phyloP scores from a whole-genome alignment of 2,113 vertebrate genomes.

The Terrapene triunguis region DNA sequence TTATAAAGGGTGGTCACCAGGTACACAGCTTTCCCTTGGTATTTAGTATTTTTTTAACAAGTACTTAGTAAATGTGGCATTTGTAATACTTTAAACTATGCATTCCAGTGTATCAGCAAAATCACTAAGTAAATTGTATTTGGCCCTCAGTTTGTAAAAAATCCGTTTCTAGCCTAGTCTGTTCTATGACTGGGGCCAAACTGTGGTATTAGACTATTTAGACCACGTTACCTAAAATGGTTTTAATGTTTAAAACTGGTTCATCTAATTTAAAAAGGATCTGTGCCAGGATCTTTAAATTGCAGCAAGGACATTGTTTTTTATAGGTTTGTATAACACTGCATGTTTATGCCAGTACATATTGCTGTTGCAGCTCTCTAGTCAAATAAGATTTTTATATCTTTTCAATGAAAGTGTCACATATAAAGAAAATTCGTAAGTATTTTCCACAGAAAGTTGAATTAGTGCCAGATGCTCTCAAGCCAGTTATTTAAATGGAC shows the following conservation, averaged over 20 bases:
- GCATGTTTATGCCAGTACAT: background rate
- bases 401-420: background rate
- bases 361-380: background rate
- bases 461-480: background rate
- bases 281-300: background rate
- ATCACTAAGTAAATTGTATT: background rate
- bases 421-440: background rate
- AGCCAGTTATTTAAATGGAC: background rate
- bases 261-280: background rate
- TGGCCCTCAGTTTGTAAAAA: background rate
- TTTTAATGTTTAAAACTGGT: background rate
- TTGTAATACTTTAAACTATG: background rate
- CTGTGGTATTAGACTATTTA: too few relatives aligned
- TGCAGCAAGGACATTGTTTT: background rate
- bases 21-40: background rate
- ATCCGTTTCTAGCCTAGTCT: background rate
- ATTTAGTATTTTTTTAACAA: background rate
- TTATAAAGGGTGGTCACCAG: background rate
- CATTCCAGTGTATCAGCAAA: background rate
- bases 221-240: background rate
- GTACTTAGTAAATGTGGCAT: background rate
- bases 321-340: background rate
- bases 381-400: background rate
- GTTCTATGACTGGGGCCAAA: background rate
- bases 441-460: background rate